These are phyloP conservation scores for Craniophora ligustri DNA, from an alignment of 2,888 invertebrate genomes.

Conservation along the genomic window DNA sequence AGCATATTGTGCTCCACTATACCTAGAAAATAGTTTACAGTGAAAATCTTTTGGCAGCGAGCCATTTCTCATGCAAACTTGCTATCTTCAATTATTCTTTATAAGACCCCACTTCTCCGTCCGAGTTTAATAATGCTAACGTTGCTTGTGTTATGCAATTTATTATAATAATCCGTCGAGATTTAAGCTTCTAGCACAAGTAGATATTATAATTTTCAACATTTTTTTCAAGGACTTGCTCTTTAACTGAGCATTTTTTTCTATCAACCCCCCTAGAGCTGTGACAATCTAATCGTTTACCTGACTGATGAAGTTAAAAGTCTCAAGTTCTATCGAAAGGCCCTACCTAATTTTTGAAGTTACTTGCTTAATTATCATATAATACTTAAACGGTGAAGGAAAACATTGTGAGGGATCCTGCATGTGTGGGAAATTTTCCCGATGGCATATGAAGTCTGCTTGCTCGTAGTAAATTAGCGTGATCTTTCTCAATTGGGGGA, in stretches of 20 bases:
- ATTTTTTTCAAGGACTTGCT: background rate
- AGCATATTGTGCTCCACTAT: conserved; percentile 9
- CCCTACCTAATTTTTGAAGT: too few relatives aligned
- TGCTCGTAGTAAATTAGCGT: too few relatives aligned
- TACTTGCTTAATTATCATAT: too few relatives aligned
- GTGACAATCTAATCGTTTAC: background rate
- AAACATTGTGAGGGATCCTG: too few relatives aligned
- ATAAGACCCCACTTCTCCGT: conserved; percentile 15
- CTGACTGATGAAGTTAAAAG: too few relatives aligned
- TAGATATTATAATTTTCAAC: background rate
- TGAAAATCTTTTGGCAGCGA: conserved; percentile 32
- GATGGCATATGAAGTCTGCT: too few relatives aligned
- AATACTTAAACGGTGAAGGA: too few relatives aligned
- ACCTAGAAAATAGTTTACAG: conserved; percentile 36
- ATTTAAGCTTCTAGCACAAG: background rate
- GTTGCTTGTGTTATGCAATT: conserved; percentile 3
- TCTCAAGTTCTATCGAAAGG: too few relatives aligned
- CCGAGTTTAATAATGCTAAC: conserved; percentile 11
- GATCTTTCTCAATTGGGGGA: too few relatives aligned
- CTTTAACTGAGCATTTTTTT: background rate
- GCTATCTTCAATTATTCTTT: conserved; percentile 44
- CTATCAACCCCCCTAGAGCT: too few relatives aligned
- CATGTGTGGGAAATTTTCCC: too few relatives aligned
- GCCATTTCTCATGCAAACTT: conserved; percentile 38
- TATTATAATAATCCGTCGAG: background rate